Evolutionary conservation across 2,797 vertebrate species (phyloP), one percentile per base, ranked within the genome.

Genomic region (Ciconia nigra): DNA sequence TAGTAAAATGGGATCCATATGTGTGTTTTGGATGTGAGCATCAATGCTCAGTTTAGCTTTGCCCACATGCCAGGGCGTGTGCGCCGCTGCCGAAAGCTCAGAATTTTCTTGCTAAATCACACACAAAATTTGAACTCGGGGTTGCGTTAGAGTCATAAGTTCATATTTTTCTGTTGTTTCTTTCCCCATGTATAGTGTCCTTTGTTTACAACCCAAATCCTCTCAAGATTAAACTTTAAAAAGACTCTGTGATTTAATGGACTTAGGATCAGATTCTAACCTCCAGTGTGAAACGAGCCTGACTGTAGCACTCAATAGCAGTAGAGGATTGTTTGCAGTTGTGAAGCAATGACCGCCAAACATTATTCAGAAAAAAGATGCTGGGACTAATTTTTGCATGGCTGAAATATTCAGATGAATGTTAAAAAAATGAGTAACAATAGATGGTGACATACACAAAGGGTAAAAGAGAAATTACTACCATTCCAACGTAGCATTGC

Each of bases 141-240:
- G 96, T 97, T 97, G 95, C 2, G 5, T 88, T 96, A 96, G 95
- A 97, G 96, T 97, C 96, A 97, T 96, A 96, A 97, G 97, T 97
- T 97, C 97, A 96, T 92, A 96, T 90, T 96, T 97, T 97, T 97
- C 97, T 97, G 96, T 94, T 97, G 81, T 96, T 98, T 96, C 97
- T 96, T 97, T 97, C 91, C 86, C 77, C 92, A 89, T 98, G 97
- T 98, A 96, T 97, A 93, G 96, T 88, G 96, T 96, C 95, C 97
- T 98, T 98, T 98, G 97, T 98, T 98, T 98, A 98, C 92, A 98
- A 96, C 94, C 59, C 41, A 98, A 98, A 98, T 97, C 96, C 97
- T 97, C 95, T 87, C 77, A 96, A 98, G 97, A 98, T 98, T 97
- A 97, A 98, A 97, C 93, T 98, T 98, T 93, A 97, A 97, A 98